Conservation (phyloP, 2,113 vertebrate genomes). For the Pterocles burchelli region DNA sequence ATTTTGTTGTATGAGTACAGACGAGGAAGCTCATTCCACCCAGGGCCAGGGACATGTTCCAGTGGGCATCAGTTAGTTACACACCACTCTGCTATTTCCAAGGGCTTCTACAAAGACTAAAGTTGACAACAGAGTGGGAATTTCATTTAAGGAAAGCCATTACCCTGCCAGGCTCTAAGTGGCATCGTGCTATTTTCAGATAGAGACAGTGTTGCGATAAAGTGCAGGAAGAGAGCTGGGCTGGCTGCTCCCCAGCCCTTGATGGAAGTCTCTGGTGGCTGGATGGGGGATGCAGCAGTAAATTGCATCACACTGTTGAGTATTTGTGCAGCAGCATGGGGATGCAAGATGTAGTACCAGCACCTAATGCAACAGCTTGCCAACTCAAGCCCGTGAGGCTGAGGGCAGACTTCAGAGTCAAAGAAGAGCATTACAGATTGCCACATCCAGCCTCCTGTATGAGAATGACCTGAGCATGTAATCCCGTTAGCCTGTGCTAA, state of each 20-base stretch:
- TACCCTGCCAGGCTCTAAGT: not conserved
- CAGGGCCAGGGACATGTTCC: not conserved
- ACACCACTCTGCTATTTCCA: not conserved
- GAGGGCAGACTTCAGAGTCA: not conserved
- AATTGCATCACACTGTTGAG: not conserved
- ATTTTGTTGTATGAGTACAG: not conserved
- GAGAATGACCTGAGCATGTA: not conserved
- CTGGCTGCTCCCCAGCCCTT: not conserved
- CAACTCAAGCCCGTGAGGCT: not conserved
- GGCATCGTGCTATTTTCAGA: not conserved
- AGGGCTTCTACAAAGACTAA: not conserved
- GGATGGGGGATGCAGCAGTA: not conserved
- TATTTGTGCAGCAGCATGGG: not conserved
- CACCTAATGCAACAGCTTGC: not conserved
- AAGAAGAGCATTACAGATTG: not conserved
- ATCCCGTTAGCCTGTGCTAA: not conserved
- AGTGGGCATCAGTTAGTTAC: not conserved
- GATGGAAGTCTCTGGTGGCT: not conserved
- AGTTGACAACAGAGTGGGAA: not conserved
- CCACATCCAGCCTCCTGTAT: accelerated
- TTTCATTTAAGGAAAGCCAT: not conserved
- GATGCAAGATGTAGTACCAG: not conserved
- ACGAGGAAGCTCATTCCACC: not conserved
- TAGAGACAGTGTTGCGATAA: not conserved
- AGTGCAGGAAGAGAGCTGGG: not conserved